Conservation (phyloP, 2,888 invertebrate genomes). For the Callyntrura sp. region DNA sequence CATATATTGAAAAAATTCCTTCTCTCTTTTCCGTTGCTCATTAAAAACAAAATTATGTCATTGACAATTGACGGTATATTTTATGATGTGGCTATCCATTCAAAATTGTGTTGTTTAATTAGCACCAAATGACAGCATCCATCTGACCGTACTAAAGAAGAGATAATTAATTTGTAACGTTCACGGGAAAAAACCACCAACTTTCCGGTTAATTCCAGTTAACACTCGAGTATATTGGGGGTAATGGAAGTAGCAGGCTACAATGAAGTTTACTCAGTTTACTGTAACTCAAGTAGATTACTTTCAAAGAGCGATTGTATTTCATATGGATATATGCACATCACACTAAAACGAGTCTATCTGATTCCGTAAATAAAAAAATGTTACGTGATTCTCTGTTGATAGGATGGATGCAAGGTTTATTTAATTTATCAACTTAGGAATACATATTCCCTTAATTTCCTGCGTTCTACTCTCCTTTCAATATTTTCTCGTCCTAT, state of each 20-base stretch:
- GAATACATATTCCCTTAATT: too few species aligned
- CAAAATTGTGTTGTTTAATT: too few species aligned
- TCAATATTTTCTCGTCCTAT: slow-evolving; percentile 10
- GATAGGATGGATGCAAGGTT: neutral
- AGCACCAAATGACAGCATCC: neutral
- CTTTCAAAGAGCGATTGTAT: neutral
- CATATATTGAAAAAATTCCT: too few species aligned
- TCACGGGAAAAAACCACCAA: too few species aligned
- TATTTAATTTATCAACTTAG: neutral
- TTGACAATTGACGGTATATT: too few species aligned
- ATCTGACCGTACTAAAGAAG: neutral
- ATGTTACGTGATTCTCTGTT: neutral
- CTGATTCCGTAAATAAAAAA: neutral
- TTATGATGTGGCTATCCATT: too few species aligned
- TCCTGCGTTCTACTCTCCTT: neutral
- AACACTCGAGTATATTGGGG: neutral
- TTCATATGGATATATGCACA: neutral
- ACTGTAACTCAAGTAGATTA: neutral
- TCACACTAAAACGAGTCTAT: slow-evolving; percentile 8
- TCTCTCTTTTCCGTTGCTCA: too few species aligned
- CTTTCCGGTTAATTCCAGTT: neutral
- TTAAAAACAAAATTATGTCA: too few species aligned
- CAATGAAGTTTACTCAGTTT: neutral
- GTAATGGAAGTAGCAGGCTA: neutral
- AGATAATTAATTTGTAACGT: neutral